These are phyloP conservation scores for Champsocephalus gunnari DNA, from an alignment of 2,797 vertebrate genomes.

Conservation along the genomic window DNA sequence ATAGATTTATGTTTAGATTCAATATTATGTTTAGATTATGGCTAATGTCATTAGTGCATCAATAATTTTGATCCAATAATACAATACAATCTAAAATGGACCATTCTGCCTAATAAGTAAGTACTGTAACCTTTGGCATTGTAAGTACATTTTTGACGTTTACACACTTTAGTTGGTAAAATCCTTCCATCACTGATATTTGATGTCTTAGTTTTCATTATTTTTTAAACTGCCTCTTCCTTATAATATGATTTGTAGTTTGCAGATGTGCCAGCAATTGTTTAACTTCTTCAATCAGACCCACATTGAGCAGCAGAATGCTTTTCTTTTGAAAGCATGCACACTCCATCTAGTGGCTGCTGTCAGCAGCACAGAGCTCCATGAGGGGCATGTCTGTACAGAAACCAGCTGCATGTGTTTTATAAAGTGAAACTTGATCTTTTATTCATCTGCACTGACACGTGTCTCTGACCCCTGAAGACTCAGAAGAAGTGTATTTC, in stretches of 20 bases:
- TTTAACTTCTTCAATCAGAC: neutral
- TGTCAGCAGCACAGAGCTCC: slow-evolving; percentile 3
- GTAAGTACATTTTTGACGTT: neutral
- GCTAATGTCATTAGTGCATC: too few relatives aligned
- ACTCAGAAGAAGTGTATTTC: neutral
- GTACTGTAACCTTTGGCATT: too few relatives aligned
- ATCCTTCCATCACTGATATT: neutral
- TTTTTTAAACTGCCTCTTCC: neutral
- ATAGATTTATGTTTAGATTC: too few relatives aligned
- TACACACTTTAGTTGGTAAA: too few relatives aligned
- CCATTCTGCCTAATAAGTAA: too few relatives aligned
- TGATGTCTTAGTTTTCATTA: neutral
- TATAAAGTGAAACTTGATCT: neutral
- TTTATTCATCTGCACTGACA: neutral
- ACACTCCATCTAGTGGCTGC: slow-evolving; percentile 64
- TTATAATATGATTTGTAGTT: neutral
- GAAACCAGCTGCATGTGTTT: neutral
- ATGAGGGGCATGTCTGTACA: neutral
- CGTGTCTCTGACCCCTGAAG: neutral
- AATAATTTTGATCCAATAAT: neutral
- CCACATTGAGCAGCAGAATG: neutral
- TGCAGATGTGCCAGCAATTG: neutral
- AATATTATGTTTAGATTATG: too few relatives aligned
- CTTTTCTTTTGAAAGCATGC: slow-evolving; percentile 31
- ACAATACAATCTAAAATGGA: neutral